These are phyloP conservation scores for Ochlodes sylvanus DNA, from an alignment of 2,888 invertebrate species.

Conservation along the genomic window DNA sequence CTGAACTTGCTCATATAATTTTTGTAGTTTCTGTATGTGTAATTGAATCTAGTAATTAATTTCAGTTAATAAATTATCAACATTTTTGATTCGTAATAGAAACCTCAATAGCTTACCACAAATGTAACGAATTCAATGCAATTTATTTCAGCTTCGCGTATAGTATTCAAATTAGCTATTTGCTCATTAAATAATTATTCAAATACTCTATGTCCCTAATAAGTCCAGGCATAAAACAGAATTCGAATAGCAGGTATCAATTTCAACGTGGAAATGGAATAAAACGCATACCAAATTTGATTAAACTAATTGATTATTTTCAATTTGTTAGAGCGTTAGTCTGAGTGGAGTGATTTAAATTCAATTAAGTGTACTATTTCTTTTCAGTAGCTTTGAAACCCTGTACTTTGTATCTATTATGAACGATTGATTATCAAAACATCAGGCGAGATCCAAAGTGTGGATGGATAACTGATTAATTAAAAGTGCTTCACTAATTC, in stretches of 20 bases:
- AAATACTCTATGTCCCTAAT: slow-evolving; percentile 20
- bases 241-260: slow-evolving; percentile 24
- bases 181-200: slow-evolving; percentile 23
- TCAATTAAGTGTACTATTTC: slow-evolving; percentile 43
- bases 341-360: slow-evolving; percentile 49
- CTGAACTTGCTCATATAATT: no score
- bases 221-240: slow-evolving; percentile 19
- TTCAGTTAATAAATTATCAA: no score
- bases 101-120: background rate
- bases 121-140: background rate
- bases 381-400: background rate
- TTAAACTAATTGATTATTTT: slow-evolving; percentile 51
- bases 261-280: slow-evolving; percentile 28
- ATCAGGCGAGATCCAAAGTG: background rate
- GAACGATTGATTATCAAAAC: background rate
- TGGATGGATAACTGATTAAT: no score
- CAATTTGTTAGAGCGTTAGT: slow-evolving; percentile 54
- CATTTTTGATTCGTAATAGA: background rate
- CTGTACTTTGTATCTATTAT: background rate
- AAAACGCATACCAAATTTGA: slow-evolving; percentile 43
- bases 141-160: slow-evolving; percentile 9
- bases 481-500: no score
- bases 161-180: slow-evolving; percentile 25
- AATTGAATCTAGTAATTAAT: no score
- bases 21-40: no score